These are phyloP conservation scores for Microplitis deprimator DNA, from an alignment of 2,888 invertebrate genomes.

Conservation along the genomic window DNA sequence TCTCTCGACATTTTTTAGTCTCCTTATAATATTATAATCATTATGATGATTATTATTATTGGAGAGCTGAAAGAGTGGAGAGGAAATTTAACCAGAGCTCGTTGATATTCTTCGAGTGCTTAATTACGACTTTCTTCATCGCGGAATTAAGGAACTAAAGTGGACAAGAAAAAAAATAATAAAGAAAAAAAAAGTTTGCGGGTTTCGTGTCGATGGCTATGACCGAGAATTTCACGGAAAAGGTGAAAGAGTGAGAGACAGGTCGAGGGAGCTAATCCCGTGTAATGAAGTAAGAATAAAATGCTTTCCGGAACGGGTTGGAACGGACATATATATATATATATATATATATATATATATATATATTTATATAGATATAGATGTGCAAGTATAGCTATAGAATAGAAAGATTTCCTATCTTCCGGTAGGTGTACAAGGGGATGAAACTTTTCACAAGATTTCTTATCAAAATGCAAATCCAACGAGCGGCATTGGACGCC, in stretches of 20 bases:
- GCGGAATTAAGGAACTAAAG: conserved; percentile 16
- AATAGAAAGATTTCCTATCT: conserved; percentile 57
- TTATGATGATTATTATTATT: background rate
- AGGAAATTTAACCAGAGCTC: conserved; percentile 18
- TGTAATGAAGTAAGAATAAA: conserved; percentile 70
- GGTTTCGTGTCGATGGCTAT: background rate
- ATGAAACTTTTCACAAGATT: conserved; percentile 67
- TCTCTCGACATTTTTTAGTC: conserved; percentile 13
- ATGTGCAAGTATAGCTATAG: background rate
- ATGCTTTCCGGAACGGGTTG: conserved; percentile 49
- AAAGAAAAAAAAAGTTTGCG: conserved; percentile 40
- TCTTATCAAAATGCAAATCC: conserved; percentile 72
- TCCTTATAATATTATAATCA: background rate
- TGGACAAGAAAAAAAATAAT: conserved; percentile 23
- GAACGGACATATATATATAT: conserved; percentile 14
- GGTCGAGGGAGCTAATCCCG: conserved; percentile 65
- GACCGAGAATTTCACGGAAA: background rate
- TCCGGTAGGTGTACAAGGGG: conserved; percentile 47
- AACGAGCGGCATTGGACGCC: conserved; percentile 55
- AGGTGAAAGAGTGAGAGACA: conserved; percentile 44
- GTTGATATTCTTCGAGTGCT: conserved; percentile 33
- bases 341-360: background rate
- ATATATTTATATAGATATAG: background rate
- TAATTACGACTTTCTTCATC: conserved; percentile 41
- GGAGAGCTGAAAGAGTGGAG: background rate